Conservation (phyloP, 2,113 vertebrate genomes). For the Mobula hypostoma region DNA sequence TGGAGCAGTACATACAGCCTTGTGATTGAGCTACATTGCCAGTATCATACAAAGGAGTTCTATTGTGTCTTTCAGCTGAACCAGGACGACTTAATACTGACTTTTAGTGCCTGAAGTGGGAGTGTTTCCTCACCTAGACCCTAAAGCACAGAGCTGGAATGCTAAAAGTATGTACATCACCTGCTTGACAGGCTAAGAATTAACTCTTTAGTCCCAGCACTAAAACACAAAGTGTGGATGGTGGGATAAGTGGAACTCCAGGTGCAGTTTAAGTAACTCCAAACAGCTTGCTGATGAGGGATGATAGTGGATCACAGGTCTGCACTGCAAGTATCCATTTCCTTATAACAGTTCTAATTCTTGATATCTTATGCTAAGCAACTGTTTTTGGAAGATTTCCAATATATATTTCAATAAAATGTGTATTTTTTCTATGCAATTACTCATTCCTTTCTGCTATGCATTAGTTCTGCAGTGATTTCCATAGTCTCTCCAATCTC, state of each 20-base stretch:
- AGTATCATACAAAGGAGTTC: neutral
- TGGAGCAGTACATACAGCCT: neutral
- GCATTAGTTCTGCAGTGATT: neutral
- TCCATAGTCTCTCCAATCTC: neutral
- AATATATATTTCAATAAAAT: slow-evolving; percentile 24
- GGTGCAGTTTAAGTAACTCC: neutral
- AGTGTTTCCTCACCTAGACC: neutral
- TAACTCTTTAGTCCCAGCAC: neutral
- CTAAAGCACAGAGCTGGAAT: neutral
- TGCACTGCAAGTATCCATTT: neutral
- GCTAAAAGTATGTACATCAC: neutral
- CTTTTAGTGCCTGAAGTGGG: neutral
- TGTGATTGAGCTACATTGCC: neutral
- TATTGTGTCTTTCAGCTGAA: neutral
- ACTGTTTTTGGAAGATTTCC: slow-evolving; percentile 22
- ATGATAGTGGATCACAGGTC: neutral
- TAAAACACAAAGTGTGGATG: neutral
- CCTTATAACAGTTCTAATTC: neutral
- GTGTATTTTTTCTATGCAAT: slow-evolving; percentile 5
- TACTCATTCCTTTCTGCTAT: neutral
- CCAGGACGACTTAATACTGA: neutral
- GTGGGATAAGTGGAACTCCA: neutral
- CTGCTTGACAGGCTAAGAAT: neutral
- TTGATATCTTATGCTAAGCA: neutral
- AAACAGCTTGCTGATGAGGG: neutral